Base-by-base conservation (phyloP, 2,797 vertebrate genomes). In the Saguinus oedipus region DNA sequence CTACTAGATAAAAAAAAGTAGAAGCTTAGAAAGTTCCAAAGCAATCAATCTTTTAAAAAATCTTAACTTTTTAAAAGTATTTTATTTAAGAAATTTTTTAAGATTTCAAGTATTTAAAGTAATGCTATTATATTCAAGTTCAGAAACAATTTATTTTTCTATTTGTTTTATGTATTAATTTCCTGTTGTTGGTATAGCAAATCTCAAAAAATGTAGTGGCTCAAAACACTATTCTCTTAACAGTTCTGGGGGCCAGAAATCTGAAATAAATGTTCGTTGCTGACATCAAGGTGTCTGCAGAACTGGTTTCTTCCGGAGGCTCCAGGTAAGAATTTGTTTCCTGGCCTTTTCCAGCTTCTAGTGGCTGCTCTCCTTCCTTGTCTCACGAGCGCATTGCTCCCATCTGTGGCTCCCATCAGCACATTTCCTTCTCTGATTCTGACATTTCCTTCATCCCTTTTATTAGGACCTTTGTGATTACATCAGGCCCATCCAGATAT, bases 71-170 rank as follows among this genome's bases (percentile, higher is more conserved):
- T 70, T 15, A 12, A 6, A 48, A 72, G 24, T 46, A 80, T 44
- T 30, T 48, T 70, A 48, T 46, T 55, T 91, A 87, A 82, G 13
- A 87, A 94, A n/a, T 74, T 93, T 81, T 59, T 2, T 61, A 84
- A 81, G 33, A 36, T 83, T 92, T 97, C 33, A 59, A 44, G 15
- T 85, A 5, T 79, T 80, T 46, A 59, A 91, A 91, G 9, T 42
- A 84, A 84, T 72, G 12, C 14, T 80, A 75, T 39, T 84, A 44
- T 48, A 12, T 81, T 84, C 53, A 90, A 92, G n/a, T 61, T 96
- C 15, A n/a, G 7, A 93, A 93, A 74, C 64, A 24, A 59, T 79
- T 48, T 90, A 20, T 93, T 85, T 30, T 96, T 96, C 11, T 26
- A 27, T 75, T 95, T 95, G 78, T 76, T 30, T 7, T 82, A 55